Percentiles rank a stretch among this genome's conserved stretches.
Evolutionary conservation across 2,113 vertebrate genomes (phyloP).

Genomic region (Pluvialis apricaria): DNA sequence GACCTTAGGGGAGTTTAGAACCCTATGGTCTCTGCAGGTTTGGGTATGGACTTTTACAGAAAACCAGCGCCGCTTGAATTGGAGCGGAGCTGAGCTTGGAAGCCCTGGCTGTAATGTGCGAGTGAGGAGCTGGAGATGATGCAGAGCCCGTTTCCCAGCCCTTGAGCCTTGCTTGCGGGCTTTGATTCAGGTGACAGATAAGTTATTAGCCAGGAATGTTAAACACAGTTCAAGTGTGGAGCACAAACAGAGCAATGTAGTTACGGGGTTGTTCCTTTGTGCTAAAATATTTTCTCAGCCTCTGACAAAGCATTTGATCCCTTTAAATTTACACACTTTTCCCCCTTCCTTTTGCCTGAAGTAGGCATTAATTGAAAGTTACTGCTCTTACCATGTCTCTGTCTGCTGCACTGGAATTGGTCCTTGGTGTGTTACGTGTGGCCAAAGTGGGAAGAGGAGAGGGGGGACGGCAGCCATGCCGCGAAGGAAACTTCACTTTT

Average conservation of each 20-base stretch:
- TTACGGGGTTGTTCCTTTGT: neutral
- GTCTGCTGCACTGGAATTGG: slow-evolving; percentile 8
- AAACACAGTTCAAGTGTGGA: neutral
- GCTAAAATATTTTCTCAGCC: neutral
- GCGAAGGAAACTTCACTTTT: neutral
- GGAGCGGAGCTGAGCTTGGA: neutral
- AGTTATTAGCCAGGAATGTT: neutral
- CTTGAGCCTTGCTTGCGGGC: neutral
- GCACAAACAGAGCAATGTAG: neutral
- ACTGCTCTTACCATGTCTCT: neutral
- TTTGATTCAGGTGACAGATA: neutral
- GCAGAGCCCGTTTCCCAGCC: neutral
- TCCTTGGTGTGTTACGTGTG: neutral
- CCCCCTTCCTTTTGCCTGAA: neutral
- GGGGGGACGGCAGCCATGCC: accelerated
- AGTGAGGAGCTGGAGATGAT: neutral
- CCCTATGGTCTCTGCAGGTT: neutral
- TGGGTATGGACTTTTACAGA: neutral
- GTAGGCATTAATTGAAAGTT: slow-evolving; percentile 1
- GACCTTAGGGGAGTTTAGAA: neutral
- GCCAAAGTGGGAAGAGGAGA: neutral
- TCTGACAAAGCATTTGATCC: neutral
- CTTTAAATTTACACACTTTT: neutral
- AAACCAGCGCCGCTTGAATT: neutral
- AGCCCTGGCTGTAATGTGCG: neutral